These are phyloP conservation scores for Pseudochirops corinnae DNA, from an alignment of 2,797 vertebrate genomes.

Conservation along the genomic window DNA sequence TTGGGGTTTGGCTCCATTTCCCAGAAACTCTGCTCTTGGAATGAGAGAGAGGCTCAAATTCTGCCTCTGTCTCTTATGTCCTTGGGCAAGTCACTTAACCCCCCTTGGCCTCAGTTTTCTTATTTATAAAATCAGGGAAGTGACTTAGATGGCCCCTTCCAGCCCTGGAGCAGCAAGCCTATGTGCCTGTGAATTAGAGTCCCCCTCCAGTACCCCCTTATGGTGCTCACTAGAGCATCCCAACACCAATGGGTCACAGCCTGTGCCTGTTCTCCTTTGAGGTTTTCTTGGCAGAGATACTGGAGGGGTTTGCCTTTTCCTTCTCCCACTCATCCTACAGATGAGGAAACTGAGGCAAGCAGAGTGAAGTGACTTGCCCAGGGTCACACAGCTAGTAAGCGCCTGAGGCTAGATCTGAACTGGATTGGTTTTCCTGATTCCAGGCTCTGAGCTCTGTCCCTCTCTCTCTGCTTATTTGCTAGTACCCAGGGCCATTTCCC, in stretches of 20 bases:
- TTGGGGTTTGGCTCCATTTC: background rate
- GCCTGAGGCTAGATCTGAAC: background rate
- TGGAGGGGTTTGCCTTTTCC: background rate
- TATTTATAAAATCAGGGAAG: background rate
- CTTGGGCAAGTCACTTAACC: background rate
- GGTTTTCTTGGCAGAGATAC: background rate
- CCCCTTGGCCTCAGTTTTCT: background rate
- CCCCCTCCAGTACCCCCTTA: background rate
- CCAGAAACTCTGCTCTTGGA: background rate
- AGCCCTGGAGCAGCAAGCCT: background rate
- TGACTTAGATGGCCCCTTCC: background rate
- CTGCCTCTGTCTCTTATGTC: background rate
- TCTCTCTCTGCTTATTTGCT: too few species aligned
- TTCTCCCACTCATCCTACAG: background rate
- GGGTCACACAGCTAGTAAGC: background rate
- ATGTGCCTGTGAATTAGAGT: background rate
- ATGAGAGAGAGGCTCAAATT: background rate
- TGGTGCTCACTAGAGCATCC: background rate
- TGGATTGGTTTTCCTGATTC: too few species aligned
- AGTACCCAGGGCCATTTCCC: too few species aligned
- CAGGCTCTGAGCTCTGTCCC: too few species aligned
- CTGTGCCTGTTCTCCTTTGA: background rate
- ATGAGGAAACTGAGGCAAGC: background rate
- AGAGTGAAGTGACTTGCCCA: too few species aligned
- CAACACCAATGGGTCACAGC: background rate